A percentile compares a stretch with the other conserved stretches of the same genome.
phyloP scores from a whole-genome alignment of 1,140 invertebrate genomes.

The Gyrodactylus bullatarudis region DNA sequence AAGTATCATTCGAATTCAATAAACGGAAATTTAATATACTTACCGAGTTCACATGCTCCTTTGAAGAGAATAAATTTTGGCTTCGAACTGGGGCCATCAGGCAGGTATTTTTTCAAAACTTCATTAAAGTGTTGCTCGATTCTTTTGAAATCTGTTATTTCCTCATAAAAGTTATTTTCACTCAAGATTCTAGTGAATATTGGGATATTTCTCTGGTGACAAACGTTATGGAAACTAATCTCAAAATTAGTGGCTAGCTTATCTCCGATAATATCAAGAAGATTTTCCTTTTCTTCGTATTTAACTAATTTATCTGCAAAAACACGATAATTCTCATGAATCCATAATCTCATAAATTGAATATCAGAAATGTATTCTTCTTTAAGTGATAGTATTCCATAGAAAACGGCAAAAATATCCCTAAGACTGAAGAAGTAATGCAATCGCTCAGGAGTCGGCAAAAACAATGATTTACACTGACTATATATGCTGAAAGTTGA shows the following conservation, averaged over 20 bases:
- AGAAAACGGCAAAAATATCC: conserved; percentile 37
- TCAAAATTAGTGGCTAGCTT: conserved; percentile 38
- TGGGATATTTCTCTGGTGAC: conserved; percentile 34
- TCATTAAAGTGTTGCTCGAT: conserved; percentile 30
- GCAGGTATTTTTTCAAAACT: conserved; percentile 42
- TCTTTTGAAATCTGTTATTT: conserved; percentile 28
- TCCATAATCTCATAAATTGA: conserved; percentile 31
- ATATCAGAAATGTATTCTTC: not conserved
- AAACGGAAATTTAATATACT: too few species aligned
- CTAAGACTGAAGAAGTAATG: conserved; percentile 53
- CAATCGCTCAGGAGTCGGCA: conserved; percentile 49
- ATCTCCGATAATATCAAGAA: conserved; percentile 31
- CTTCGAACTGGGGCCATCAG: conserved; percentile 32
- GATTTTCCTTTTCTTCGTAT: conserved; percentile 38
- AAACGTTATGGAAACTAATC: conserved; percentile 37
- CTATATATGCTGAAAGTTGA: conserved; percentile 40
- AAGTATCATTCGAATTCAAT: too few species aligned
- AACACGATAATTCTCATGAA: conserved; percentile 41
- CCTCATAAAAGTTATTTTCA: conserved; percentile 36
- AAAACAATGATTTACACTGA: conserved; percentile 30
- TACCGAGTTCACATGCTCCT: conserved; percentile 40
- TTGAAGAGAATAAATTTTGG: conserved; percentile 45
- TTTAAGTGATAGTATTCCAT: not conserved
- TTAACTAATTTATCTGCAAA: conserved; percentile 44
- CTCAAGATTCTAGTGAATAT: conserved; percentile 43